phyloP scores from a whole-genome alignment of 2,888 invertebrate genomes.

The Rhamnusium bicolor region DNA sequence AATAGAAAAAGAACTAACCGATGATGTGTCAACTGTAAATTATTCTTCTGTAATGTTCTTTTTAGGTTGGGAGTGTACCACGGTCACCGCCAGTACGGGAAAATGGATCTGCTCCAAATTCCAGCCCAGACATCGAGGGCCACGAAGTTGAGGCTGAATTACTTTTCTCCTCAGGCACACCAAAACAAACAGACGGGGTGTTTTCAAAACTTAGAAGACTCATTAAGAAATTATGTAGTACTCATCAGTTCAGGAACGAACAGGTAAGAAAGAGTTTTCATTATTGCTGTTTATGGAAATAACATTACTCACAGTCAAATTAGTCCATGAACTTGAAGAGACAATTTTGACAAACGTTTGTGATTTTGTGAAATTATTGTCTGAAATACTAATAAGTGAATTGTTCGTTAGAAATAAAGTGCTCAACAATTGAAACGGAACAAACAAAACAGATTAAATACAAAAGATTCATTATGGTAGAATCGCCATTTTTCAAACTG shows the following conservation, averaged over 20 bases:
- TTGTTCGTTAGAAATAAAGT: too few relatives aligned
- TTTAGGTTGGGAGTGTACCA: slow-evolving; percentile 66
- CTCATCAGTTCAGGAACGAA: slow-evolving; percentile 85
- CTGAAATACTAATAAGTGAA: too few relatives aligned
- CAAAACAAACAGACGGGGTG: slow-evolving; percentile 58
- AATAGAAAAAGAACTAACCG: background rate
- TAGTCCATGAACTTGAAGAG: too few relatives aligned
- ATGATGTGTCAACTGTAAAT: background rate
- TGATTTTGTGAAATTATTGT: too few relatives aligned
- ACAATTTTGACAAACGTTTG: too few relatives aligned
- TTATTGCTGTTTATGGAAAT: too few relatives aligned
- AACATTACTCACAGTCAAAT: too few relatives aligned
- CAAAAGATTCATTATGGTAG: too few relatives aligned
- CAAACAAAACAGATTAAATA: too few relatives aligned
- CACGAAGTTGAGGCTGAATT: slow-evolving; percentile 66
- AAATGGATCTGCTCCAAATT: slow-evolving; percentile 64
- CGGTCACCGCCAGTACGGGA: slow-evolving; percentile 62
- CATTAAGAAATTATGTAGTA: slow-evolving; percentile 75
- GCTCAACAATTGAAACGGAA: too few relatives aligned
- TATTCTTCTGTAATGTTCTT: slow-evolving; percentile 31
- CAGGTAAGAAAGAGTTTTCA: slow-evolving; percentile 75
- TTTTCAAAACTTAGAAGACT: slow-evolving; percentile 61
- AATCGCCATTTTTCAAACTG: too few relatives aligned
- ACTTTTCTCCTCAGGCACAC: slow-evolving; percentile 57
- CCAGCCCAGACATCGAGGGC: slow-evolving; percentile 66